A percentile compares a stretch with the other conserved stretches of the same genome.
Conservation (phyloP, 2,113 vertebrate genomes). For the Rhinolophus sinicus region DNA sequence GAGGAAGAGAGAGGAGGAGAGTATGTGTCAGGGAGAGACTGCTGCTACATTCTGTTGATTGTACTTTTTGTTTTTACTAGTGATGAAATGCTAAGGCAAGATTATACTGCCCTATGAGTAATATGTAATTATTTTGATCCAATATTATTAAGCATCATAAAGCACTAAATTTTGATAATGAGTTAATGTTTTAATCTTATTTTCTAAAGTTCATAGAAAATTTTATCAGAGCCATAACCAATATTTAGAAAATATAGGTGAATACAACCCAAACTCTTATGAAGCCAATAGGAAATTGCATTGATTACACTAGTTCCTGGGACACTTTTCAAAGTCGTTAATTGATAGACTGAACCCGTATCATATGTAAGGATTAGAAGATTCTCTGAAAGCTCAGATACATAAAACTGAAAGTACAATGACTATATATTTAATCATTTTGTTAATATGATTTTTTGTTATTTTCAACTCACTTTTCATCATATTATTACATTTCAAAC, state of each 20-base stretch:
- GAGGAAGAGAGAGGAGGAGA: neutral
- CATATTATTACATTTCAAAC: conserved; percentile 3
- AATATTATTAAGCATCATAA: neutral
- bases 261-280: neutral
- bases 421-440: neutral
- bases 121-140: neutral
- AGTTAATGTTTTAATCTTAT: conserved; percentile 23
- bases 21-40: neutral
- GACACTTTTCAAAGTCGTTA: neutral
- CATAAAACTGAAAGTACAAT: neutral
- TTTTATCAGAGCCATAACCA: neutral
- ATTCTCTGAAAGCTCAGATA: conserved; percentile 36
- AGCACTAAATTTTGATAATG: neutral
- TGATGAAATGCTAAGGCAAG: conserved; percentile 16
- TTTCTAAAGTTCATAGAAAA: conserved; percentile 41
- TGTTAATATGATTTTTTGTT: conserved; percentile 5
- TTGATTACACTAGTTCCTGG: neutral
- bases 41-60: neutral
- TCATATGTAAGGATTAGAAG: neutral
- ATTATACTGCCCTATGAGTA: conserved; percentile 31
- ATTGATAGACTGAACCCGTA: neutral
- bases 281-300: conserved; percentile 20
- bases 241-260: conserved; percentile 11
- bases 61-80: conserved; percentile 17
- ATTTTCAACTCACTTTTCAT: neutral